Base-by-base conservation (phyloP, 2,797 vertebrate genomes). In the Gila robusta region DNA sequence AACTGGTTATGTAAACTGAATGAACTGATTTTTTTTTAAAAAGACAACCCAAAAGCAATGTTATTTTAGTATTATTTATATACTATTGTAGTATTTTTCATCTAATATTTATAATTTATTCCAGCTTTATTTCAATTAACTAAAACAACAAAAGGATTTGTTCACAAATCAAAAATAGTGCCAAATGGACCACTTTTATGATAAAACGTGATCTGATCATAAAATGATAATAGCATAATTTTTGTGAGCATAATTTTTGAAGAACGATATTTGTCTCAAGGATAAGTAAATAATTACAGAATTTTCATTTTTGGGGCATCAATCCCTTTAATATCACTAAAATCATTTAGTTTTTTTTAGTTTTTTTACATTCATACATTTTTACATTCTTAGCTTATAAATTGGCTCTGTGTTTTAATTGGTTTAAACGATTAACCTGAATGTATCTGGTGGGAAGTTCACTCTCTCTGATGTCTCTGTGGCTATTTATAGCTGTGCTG, bases 381-480 rank as follows among this genome's bases (percentile, higher is more conserved):
- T 19, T 28, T 11, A 11, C 39, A 47, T 12, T 17, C 39, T 49
- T 35, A 47, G 64, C 19, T 80, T 6, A 49, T 28, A 5, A 5
- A 19, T 8, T 64, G 35, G 9, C 72, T 74, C 26, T 12, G 26
- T 74, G 17, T 54, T 54, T 35, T 14, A 54, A 54, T 37, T 19
- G 19, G 21, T 52, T 54, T 19, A 23, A 76, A 37, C 9, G 39
- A 17, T 12, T 87, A 26, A 92, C 91, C 83, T 90, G 89, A 62
- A 85, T 90, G 88, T 88, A 89, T 73, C 82, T 84, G 52, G 72
- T 81, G 52, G 93, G 93, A 11, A 19, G 85, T 52, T 93, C 92
- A 89, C 93, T 90, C 44, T 93, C 93, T 80, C 90, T 88, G 71
- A 85, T 84, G 69, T 94, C 89, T 82, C 91, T 86, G 82, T 85